A percentile compares a stretch with the other conserved stretches of the same genome.
Evolutionary conservation across 2,113 vertebrate species (phyloP).

Genomic region (Malurus melanocephalus): DNA sequence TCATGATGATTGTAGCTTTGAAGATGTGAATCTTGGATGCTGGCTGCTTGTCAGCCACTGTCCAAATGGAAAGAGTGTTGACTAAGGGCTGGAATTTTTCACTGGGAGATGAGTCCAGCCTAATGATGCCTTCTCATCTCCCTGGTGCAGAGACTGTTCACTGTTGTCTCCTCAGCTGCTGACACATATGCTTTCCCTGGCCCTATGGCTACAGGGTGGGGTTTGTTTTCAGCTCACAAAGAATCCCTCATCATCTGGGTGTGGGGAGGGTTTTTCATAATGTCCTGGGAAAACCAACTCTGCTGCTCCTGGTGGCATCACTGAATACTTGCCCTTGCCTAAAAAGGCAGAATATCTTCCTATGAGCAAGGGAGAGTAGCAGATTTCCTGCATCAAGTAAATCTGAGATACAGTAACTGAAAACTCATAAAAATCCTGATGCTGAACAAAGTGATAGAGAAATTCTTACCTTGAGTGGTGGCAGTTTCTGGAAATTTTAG

Average conservation of each 20-base stretch:
- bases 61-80: neutral
- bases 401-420: neutral
- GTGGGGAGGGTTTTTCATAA: conserved; percentile 17
- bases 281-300: neutral
- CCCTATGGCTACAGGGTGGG: conserved; percentile 35
- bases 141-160: neutral
- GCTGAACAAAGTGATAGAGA: neutral
- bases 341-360: neutral
- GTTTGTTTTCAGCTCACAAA: conserved; percentile 40
- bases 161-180: conserved; percentile 9
- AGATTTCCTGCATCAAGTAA: neutral
- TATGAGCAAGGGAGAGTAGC: neutral
- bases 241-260: conserved; percentile 25
- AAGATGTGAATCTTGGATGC: neutral
- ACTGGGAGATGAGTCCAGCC: neutral
- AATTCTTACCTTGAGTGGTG: neutral
- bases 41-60: neutral
- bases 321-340: neutral
- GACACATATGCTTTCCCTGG: neutral
- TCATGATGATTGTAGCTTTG: neutral
- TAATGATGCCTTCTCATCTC: neutral
- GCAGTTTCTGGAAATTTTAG: neutral
- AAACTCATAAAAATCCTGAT: neutral
- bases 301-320: neutral
- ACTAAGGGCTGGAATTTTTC: neutral